Conservation (phyloP, 2,888 invertebrate species). For the Tetanocera ferruginea region DNA sequence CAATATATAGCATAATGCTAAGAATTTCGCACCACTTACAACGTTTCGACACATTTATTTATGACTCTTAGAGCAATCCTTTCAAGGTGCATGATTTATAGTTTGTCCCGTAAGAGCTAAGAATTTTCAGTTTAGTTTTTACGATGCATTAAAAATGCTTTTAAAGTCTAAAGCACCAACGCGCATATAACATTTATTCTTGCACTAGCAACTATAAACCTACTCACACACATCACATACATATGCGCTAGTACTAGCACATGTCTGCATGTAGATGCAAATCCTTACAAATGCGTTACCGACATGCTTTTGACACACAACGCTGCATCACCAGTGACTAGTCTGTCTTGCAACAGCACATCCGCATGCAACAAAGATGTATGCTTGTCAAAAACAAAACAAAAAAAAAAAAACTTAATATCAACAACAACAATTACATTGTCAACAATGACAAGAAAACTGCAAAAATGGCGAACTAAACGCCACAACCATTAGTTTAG, state of each 20-base stretch:
- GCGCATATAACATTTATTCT: not conserved
- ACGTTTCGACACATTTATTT: too few relatives aligned
- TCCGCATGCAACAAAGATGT: not conserved
- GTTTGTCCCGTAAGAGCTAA: too few relatives aligned
- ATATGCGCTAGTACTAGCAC: not conserved
- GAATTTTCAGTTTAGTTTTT: too few relatives aligned
- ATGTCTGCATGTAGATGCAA: not conserved
- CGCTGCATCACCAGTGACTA: constrained; percentile 2
- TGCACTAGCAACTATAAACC: too few relatives aligned
- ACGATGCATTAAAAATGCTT: not conserved
- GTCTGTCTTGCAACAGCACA: constrained; percentile 33
- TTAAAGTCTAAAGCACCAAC: not conserved
- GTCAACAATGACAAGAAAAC: constrained; percentile 38
- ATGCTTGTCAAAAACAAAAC: constrained; percentile 41
- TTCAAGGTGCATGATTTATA: too few relatives aligned
- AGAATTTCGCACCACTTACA: too few relatives aligned
- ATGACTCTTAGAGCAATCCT: too few relatives aligned
- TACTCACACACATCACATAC: not conserved
- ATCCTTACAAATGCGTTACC: not conserved
- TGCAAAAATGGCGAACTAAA: constrained; percentile 50
- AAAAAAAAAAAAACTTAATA: constrained; percentile 19
- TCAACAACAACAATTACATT: constrained; percentile 7
- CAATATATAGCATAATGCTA: too few relatives aligned
- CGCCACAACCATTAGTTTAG: constrained; percentile 36
- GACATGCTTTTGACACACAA: constrained; percentile 21